A percentile compares a stretch with the other conserved stretches of the same genome.
Evolutionary conservation across 2,888 invertebrate genomes (phyloP).

Genomic region (Diadegma fenestrale): DNA sequence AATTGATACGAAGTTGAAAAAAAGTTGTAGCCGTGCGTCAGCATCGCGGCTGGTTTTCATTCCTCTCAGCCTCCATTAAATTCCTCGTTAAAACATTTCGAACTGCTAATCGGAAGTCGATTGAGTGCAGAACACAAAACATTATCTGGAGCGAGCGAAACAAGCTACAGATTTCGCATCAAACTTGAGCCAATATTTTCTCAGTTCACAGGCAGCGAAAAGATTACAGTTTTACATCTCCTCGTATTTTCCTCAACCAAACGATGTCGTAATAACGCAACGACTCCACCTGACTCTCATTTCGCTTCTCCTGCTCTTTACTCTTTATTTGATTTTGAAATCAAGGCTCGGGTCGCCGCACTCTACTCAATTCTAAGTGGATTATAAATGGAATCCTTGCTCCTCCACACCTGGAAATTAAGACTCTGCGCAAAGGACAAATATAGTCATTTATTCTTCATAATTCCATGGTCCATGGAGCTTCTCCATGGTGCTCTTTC

Average conservation of each 20-base stretch:
- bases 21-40: conserved; percentile 20
- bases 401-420: background rate
- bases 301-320: conserved; percentile 12
- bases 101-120: background rate
- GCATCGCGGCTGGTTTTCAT: conserved; percentile 4
- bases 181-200: conserved; percentile 21
- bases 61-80: conserved; percentile 5
- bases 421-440: conserved; percentile 12
- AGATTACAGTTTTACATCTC: background rate
- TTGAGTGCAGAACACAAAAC: background rate
- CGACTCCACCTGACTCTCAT: conserved; percentile 16
- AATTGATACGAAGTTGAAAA: conserved; percentile 42
- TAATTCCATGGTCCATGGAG: background rate
- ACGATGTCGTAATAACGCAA: conserved; percentile 8
- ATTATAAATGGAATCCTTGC: conserved; percentile 20
- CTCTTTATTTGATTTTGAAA: conserved; percentile 38
- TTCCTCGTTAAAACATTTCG: background rate
- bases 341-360: conserved; percentile 5
- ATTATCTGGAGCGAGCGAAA: background rate
- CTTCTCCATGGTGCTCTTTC: background rate
- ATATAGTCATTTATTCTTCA: conserved; percentile 17
- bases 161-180: background rate
- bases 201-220: background rate
- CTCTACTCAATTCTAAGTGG: background rate
- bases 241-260: conserved; percentile 11